Conservation (phyloP, 2,888 invertebrate genomes). For the Lissonota sp. region DNA sequence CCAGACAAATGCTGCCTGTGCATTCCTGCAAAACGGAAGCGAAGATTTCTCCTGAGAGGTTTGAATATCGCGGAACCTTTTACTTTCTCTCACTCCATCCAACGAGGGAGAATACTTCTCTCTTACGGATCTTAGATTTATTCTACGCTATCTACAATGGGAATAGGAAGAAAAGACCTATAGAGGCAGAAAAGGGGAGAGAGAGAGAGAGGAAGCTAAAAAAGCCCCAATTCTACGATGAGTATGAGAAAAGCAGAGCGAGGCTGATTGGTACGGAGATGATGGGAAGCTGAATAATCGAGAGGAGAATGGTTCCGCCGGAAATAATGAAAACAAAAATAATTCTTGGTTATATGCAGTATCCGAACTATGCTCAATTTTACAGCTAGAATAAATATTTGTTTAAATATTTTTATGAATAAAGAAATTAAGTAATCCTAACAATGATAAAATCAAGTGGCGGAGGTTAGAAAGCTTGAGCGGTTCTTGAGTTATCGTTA, state of each 20-base stretch:
- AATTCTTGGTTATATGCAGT: too few relatives aligned
- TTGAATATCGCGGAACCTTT: constrained; percentile 60
- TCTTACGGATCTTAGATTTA: constrained; percentile 53
- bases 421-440: too few relatives aligned
- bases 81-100: neutral
- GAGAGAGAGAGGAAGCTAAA: neutral
- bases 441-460: too few relatives aligned
- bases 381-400: too few relatives aligned
- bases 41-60: constrained; percentile 65
- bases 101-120: constrained; percentile 18
- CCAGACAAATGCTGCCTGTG: constrained; percentile 97
- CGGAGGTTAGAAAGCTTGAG: too few relatives aligned
- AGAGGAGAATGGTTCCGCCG: neutral
- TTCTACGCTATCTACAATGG: constrained; percentile 45
- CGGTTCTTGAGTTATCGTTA: too few relatives aligned
- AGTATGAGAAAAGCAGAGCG: constrained; percentile 2
- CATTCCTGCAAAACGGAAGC: constrained; percentile 88
- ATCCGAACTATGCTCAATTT: too few relatives aligned
- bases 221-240: neutral
- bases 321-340: too few relatives aligned
- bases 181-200: neutral
- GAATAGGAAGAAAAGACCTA: constrained; percentile 11
- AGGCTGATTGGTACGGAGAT: neutral
- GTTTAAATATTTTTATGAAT: too few relatives aligned
- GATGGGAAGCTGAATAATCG: neutral